phyloP scores from a whole-genome alignment of 2,113 vertebrate genomes.

The Atlantisia rogersi region DNA sequence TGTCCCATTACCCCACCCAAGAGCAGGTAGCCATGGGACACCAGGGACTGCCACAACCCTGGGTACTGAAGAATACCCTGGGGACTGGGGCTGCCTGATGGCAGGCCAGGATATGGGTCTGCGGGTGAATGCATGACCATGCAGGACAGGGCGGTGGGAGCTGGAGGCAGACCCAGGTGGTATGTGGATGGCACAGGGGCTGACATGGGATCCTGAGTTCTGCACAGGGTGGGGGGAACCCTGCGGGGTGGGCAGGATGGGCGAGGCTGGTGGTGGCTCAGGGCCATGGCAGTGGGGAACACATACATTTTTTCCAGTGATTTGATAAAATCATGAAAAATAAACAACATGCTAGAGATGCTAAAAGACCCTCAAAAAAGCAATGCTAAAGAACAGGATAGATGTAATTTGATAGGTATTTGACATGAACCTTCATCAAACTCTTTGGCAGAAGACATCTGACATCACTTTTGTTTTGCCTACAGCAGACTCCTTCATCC shows the following conservation, averaged over 20 bases:
- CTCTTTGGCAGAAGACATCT: background rate
- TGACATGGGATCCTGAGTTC: rapidly evolving
- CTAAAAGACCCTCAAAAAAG: background rate
- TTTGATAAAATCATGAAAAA: background rate
- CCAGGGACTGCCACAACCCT: background rate
- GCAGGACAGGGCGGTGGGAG: background rate
- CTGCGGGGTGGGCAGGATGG: too few species aligned
- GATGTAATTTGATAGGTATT: background rate
- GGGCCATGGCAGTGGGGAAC: rapidly evolving
- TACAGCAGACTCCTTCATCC: background rate
- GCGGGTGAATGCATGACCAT: rapidly evolving
- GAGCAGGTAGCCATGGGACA: rapidly evolving
- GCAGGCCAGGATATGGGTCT: rapidly evolving
- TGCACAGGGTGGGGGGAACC: rapidly evolving
- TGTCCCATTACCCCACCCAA: background rate
- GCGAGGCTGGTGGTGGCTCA: rapidly evolving
- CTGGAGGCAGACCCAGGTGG: background rate
- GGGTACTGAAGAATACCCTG: rapidly evolving
- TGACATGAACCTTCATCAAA: background rate
- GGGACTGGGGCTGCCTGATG: background rate
- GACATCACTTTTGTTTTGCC: background rate
- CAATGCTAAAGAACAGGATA: background rate
- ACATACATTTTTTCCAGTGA: background rate
- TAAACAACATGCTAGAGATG: background rate
- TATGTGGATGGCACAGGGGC: background rate